Evolutionary conservation across 2,888 invertebrate genomes (phyloP).

Genomic region (Acleris emargana): DNA sequence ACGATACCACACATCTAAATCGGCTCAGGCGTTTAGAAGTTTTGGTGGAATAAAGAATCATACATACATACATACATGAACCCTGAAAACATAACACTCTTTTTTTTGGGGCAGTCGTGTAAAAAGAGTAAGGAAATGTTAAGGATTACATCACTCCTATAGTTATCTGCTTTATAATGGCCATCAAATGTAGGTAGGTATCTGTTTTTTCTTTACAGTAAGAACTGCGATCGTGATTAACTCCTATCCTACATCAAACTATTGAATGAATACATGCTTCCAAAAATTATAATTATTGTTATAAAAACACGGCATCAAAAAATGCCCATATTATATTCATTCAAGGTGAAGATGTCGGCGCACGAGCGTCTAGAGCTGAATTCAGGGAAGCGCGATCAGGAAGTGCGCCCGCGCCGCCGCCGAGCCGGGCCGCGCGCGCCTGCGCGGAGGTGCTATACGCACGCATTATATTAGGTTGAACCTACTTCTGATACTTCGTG

Average conservation of each 20-base stretch:
- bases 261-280: constrained; percentile 70
- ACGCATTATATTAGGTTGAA: too few species aligned
- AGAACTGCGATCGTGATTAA: constrained; percentile 73
- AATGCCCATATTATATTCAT: constrained; percentile 68
- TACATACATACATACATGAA: too few species aligned
- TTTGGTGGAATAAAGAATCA: too few species aligned
- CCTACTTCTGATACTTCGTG: too few species aligned
- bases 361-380: constrained; percentile 69
- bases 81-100: too few species aligned
- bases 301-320: constrained; percentile 69
- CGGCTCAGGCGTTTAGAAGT: too few species aligned
- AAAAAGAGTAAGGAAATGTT: constrained; percentile 60
- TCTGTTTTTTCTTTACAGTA: constrained; percentile 55
- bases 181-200: constrained; percentile 46
- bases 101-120: too few species aligned
- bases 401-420: constrained; percentile 49
- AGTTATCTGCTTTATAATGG: constrained; percentile 63
- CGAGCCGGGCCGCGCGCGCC: too few species aligned
- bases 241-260: constrained; percentile 64
- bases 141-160: constrained; percentile 63
- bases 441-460: too few species aligned
- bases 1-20: too few species aligned
- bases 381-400: constrained; percentile 75
- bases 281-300: constrained; percentile 73
- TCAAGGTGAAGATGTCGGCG: constrained; percentile 77